phyloP scores from a whole-genome alignment of 2,888 invertebrate species.

The Linyphia triangularis region DNA sequence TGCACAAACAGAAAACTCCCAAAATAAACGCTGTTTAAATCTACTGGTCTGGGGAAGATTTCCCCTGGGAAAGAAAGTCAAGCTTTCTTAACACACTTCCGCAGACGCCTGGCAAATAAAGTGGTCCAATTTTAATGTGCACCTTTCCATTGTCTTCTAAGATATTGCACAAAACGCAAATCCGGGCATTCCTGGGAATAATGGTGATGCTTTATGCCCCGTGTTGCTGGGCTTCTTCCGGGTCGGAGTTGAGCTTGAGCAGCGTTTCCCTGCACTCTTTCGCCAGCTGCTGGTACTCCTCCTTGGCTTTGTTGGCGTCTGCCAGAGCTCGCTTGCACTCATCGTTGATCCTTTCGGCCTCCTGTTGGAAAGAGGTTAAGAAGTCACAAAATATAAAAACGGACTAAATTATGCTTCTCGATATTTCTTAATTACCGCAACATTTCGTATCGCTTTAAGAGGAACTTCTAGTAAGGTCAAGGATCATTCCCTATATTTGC shows the following conservation, averaged over 20 bases:
- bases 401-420: too few relatives aligned
- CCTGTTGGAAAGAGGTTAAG: slow-evolving; percentile 40
- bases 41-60: too few relatives aligned
- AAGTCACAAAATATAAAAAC: too few relatives aligned
- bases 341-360: slow-evolving; percentile 44
- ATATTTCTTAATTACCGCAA: too few relatives aligned
- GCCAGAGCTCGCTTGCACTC: slow-evolving; percentile 47
- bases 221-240: background rate
- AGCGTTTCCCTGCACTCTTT: slow-evolving; percentile 50
- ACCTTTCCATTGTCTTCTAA: background rate
- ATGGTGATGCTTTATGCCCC: background rate
- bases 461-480: too few relatives aligned
- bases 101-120: too few relatives aligned
- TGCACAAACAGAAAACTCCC: too few relatives aligned
- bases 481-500: too few relatives aligned
- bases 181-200: background rate
- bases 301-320: slow-evolving; percentile 41
- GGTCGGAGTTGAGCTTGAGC: slow-evolving; percentile 11
- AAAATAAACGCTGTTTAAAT: too few relatives aligned
- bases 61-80: too few relatives aligned
- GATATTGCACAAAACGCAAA: background rate
- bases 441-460: too few relatives aligned
- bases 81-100: too few relatives aligned
- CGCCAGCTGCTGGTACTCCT: slow-evolving; percentile 42
- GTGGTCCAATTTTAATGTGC: background rate